Evolutionary conservation across 2,797 vertebrate species (phyloP), one percentile per base, ranked within the genome.

Genomic region (Etheostoma perlongum): DNA sequence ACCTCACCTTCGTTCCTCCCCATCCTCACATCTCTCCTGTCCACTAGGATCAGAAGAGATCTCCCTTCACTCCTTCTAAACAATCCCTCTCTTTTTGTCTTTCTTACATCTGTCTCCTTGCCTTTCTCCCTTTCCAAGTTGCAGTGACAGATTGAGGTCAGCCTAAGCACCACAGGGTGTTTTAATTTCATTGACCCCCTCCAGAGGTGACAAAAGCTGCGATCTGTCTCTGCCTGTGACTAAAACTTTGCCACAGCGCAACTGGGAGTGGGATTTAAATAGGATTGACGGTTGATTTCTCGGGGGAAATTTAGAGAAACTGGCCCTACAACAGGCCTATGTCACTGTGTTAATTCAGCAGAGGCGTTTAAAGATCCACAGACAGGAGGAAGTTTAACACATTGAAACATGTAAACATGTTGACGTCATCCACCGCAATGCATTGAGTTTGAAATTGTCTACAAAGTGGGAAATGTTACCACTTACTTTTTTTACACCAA

Each of bases 131-230:
- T 78, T 51, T 57, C 67, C 74, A 85, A 92, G 84, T 86, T 75
- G 76, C 83, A 82, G 79, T 93, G 94, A 94, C 94, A 95, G 91
- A 95, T 95, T 95, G 92, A 93, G 94, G 94, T 94, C 92, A 92
- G 77, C 75, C 82, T 79, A 79, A 82, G 74, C 85, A 89, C 92
- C 57, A 71, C 62, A 15, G 92, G 94, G 91, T 84, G 81, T 93
- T 94, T 94, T 94, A 83, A 94, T 94, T 92, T 93, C 78, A 90
- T 88, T 94, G 91, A 93, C 90, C 94, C 90, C 93, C 81, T 85
- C 81, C 70, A 87, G 90, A 93, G 92, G 90, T 92, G 91, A 83
- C 63, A 11, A 91, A 91, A 92, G 88, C 88, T 82, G 85, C 21
- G 76, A 89, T 85, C 88, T 88, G 91, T 91, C 72, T 84, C 82